Evolutionary conservation across 2,113 vertebrate genomes (phyloP), one percentile per base, ranked within the genome.

Genomic region (Lutjanus erythropterus): DNA sequence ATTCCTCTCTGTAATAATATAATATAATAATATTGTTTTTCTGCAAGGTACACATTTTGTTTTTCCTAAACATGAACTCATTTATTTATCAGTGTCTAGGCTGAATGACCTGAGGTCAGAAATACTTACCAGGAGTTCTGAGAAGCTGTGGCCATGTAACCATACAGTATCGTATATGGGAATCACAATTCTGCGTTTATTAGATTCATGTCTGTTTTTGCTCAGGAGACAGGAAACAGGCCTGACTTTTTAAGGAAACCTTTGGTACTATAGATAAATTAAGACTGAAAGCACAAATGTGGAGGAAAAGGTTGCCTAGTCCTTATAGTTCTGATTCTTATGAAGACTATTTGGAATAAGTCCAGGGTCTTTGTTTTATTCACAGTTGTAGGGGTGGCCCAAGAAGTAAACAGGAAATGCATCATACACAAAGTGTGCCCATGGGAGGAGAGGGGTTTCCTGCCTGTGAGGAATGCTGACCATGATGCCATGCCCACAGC

Each of bases 381-480:
- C 21, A 79, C 58, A 84, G 67, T 53, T 78, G 37, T n/a, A 69
- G 75, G 78, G 66, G 71, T 85, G 71, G 35, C 21, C 11, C 53
- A 61, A 49, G 42, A 78, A 80, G 85, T 85, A 92, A 94, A 93
- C 92, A 94, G 89, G 93, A 95, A 86, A 88, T 56, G 29, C 83
- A 91, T 89, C 69, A 88, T 76, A 68, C 72, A 80, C 42, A 61
- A 23, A 80, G 44, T 90, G 88, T 88, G 41, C 87, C 81, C 61
- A 42, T 27, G 79, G 78, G 78, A 86, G 49, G 18, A 76, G 53
- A 92, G 50, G 78, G 39, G 74, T 88, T 85, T 85, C 75, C 86
- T 87, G 70, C 67, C 60, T 44, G 60, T 68, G 61, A 81, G 75
- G 81, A 91, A 86, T 88, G 50, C 67, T 62, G 35, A 12, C 44